Evolutionary conservation across 2,113 vertebrate species (phyloP), one percentile per base, ranked within the genome.

Genomic region (Oryzias woworae): DNA sequence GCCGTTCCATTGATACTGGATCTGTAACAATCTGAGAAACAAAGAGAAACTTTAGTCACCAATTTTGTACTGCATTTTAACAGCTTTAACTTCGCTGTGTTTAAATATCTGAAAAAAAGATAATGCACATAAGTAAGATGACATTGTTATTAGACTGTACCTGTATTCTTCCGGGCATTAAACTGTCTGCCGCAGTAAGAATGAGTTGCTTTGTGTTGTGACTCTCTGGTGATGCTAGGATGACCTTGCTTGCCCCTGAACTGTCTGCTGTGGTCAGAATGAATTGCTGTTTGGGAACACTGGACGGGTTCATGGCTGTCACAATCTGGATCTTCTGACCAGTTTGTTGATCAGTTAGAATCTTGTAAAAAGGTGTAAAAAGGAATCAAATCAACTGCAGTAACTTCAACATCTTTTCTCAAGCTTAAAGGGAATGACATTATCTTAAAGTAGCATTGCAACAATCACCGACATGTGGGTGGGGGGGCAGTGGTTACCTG

Each of bases 291-390:
- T 98, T 98, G 77, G 95, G 93, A 66, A 75, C 75, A 53, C 86
- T 92, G 23, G 95, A 92, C 18, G 96, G 90, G 72, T 98, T 96
- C 91, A 98, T 94, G 36, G 96, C 91, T 47, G 95, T 98, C 78
- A 98, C 95, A 59, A 98, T 97, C 88, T 98, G 97, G 78, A 98
- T 98, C 92, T 98, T 98, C 86, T 98, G 96, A 78, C 95, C 95
- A 0, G 95, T 96, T 89, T 98, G 96, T 87, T 97, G 95, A 86
- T 98, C 96, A 20, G 96, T 98, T 84, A 99, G 95, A 90, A 99
- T 98, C 96, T 98, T 20, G 20, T 20, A 20, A 20, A 78, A 50
- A 53, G 14, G 24, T 14, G 46, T 51, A 61, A 54, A 23, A 12
- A 17, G 36, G 14, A 2, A n/a, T 58, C 18, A 55, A 59, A 17